Evolutionary conservation across 1,140 invertebrate genomes (phyloP), one percentile per base, ranked within the genome.

Genomic region (Ceratina japonica): DNA sequence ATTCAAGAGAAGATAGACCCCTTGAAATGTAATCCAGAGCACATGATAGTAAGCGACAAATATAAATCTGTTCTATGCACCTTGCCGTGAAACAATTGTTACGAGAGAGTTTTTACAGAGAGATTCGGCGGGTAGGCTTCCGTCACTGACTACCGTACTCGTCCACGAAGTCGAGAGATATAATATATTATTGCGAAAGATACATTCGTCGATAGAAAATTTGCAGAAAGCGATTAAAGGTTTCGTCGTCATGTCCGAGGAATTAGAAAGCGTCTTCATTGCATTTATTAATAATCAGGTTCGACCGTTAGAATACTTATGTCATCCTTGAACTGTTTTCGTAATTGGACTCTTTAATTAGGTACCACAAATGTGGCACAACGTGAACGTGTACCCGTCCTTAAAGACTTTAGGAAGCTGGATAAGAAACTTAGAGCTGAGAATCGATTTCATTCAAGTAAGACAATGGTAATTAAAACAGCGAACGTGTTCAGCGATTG

Each of bases 211-310:
- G 0, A 93, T 98, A 80, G 92, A 93, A 37, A 95, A 97, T 86
- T 90, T 98, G 56, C 94, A 97, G 89, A 97, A 96, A 91, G 97
- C 97, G 3, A 97, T 98, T 59, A 95, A 95, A 93, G 97, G 97
- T 56, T 94, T 97, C 62, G 95, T 97, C 18, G 96, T 98, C 1
- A 98, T 98, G 97, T 97, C 96, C 51, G 97, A 97, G 79, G 94
- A 95, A 58, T 92, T 97, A 76, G 97, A 98, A 91, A 94, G 94
- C 84, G 95, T 97, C 1, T 97, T 96, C 86, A 94, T 93, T 61
- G 92, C 96, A 0, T 95, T 97, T 81, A 90, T 97, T 0, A 96
- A 95, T 83, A 97, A 97, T 91, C 93, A 95, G 76, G 94, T 95
- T 49, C 62, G 54, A 13, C 18, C 31, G n/a, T 66, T 37, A 62